Conservation (phyloP, 2,797 vertebrate genomes). For the Naso thynnoides region DNA sequence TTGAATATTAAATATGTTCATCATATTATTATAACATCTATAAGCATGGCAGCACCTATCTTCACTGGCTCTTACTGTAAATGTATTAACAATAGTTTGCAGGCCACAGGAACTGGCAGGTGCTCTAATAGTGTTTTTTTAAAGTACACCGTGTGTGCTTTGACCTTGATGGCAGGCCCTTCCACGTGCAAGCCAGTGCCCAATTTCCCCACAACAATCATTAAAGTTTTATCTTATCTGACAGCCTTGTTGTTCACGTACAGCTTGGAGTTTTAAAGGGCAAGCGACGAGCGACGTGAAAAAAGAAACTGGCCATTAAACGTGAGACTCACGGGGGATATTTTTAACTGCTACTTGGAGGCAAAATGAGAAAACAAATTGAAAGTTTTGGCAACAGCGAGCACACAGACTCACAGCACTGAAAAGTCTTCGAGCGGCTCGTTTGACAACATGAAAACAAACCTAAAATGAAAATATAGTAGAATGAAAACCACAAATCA, state of each 20-base stretch:
- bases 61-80: conserved; percentile 25
- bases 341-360: conserved; percentile 50
- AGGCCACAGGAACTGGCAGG: conserved; percentile 30
- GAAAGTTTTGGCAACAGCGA: conserved; percentile 59
- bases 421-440: conserved; percentile 46
- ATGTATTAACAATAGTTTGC: conserved; percentile 17
- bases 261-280: conserved; percentile 60
- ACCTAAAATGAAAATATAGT: conserved; percentile 55
- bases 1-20: conserved; percentile 35
- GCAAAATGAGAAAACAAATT: conserved; percentile 54
- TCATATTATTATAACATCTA: conserved; percentile 26
- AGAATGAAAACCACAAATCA: conserved; percentile 53
- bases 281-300: conserved; percentile 41
- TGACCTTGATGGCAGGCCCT: conserved; percentile 51
- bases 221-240: conserved; percentile 62
- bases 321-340: conserved; percentile 23
- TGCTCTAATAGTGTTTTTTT: conserved; percentile 40
- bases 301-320: conserved; percentile 48
- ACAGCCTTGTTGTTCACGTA: conserved; percentile 47
- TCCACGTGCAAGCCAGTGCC: conserved; percentile 50
- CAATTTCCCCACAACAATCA: conserved; percentile 38
- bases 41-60: conserved; percentile 14
- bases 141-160: conserved; percentile 57
- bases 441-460: conserved; percentile 56
- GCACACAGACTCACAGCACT: conserved; percentile 23